Percentiles rank a stretch among this genome's conserved stretches.
phyloP scores from a whole-genome alignment of 2,797 vertebrate genomes.

The Paramormyrops hopkinsi region DNA sequence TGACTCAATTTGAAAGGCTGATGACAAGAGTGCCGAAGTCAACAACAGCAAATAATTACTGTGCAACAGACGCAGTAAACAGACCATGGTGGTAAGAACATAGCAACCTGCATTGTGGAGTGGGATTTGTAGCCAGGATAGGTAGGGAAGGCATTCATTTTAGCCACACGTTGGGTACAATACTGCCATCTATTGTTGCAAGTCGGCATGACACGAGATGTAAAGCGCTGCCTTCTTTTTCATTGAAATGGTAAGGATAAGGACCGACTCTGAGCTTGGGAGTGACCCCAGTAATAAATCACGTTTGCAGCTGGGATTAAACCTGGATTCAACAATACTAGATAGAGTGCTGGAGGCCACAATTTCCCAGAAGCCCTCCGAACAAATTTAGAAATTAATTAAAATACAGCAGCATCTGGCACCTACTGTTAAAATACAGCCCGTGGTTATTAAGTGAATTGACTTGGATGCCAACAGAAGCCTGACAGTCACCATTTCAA shows the following conservation, averaged over 20 bases:
- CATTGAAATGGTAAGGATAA: slow-evolving; percentile 23
- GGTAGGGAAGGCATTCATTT: background rate
- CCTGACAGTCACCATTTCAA: background rate
- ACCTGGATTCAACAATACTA: background rate
- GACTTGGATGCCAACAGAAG: background rate
- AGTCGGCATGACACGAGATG: background rate
- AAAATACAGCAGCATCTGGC: slow-evolving; percentile 8
- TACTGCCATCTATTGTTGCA: slow-evolving; percentile 58
- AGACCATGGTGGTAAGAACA: background rate
- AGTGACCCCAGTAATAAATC: background rate
- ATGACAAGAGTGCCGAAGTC: background rate
- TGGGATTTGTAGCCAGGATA: background rate
- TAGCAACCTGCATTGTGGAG: background rate
- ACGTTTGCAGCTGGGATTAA: background rate
- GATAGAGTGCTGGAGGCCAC: background rate
- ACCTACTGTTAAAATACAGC: slow-evolving; percentile 12
- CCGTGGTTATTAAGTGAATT: background rate
- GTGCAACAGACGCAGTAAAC: background rate
- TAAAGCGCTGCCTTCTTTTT: background rate
- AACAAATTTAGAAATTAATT: slow-evolving; percentile 17
- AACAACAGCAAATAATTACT: background rate
- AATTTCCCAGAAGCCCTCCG: background rate
- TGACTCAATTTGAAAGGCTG: background rate
- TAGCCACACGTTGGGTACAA: slow-evolving; percentile 40
- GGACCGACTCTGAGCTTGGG: slow-evolving; percentile 43